These are phyloP conservation scores for Tiphia femorata DNA, from an alignment of 2,888 invertebrate species.

Conservation along the genomic window DNA sequence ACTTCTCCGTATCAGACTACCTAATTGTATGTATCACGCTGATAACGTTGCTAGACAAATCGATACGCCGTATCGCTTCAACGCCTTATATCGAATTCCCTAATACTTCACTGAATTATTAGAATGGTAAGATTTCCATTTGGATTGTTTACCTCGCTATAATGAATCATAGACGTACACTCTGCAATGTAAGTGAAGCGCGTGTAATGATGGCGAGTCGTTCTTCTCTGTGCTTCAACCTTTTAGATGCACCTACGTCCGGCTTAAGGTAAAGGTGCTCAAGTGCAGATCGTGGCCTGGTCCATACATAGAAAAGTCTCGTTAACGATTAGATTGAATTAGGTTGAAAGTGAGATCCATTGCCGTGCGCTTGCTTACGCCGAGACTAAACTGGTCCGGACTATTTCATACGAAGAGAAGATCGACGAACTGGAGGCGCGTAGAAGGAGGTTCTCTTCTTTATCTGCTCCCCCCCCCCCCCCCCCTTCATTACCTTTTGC, in stretches of 20 bases:
- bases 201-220: conserved; percentile 23
- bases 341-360: conserved; percentile 32
- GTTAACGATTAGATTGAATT: conserved; percentile 39
- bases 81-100: too few species aligned
- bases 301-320: conserved; percentile 22
- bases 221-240: conserved; percentile 15
- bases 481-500: too few species aligned
- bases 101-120: too few species aligned
- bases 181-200: too few species aligned
- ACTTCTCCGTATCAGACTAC: too few species aligned
- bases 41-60: too few species aligned
- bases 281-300: conserved; percentile 1
- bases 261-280: too few species aligned
- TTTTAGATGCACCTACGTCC: conserved; percentile 15
- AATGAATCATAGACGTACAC: too few species aligned
- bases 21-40: too few species aligned
- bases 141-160: too few species aligned
- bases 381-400: background rate
- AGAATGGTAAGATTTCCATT: too few species aligned
- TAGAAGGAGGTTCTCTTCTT: conserved; percentile 16
- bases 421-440: conserved; percentile 19
- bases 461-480: conserved; percentile 6
- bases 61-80: too few species aligned
- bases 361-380: conserved; percentile 11
- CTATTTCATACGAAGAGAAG: conserved; percentile 16